Evolutionary conservation across 2,888 invertebrate species (phyloP).

Genomic region (Acrobasis repandana): DNA sequence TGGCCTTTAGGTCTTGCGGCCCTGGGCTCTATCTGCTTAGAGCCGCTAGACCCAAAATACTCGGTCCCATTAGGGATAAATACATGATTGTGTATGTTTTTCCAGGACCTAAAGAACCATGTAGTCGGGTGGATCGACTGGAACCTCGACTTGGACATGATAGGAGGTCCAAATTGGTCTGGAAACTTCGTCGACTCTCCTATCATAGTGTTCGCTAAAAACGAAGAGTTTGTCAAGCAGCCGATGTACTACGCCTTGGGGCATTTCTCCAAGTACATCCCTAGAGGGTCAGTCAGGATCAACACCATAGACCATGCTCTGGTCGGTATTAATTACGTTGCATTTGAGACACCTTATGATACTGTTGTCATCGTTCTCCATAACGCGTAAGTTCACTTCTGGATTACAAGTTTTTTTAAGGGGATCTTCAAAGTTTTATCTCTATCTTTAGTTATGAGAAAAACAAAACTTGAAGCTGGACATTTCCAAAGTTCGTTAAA

Average conservation of each 20-base stretch:
- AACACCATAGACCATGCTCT: conserved; percentile 28
- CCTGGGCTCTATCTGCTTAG: no score
- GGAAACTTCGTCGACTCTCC: conserved; percentile 90
- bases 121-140: conserved; percentile 93
- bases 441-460: no score
- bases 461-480: no score
- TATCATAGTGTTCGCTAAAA: conserved; percentile 65
- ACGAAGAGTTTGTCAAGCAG: conserved; percentile 92
- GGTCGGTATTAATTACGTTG: not conserved
- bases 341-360: conserved; percentile 2
- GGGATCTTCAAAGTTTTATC: no score
- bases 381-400: conserved; percentile 51
- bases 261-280: conserved; percentile 88
- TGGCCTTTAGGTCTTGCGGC: no score
- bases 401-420: no score
- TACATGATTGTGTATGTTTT: no score
- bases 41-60: no score
- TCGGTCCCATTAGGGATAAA: no score
- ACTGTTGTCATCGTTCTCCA: conserved; percentile 58
- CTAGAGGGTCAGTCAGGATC: conserved; percentile 75
- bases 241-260: conserved; percentile 93
- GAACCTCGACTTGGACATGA: conserved; percentile 88
- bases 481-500: no score
- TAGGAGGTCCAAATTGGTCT: conserved; percentile 91
- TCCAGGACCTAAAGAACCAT: conserved; percentile 77